Base-by-base conservation (phyloP, 2,888 invertebrate species). In the Cheilosia vernalis region DNA sequence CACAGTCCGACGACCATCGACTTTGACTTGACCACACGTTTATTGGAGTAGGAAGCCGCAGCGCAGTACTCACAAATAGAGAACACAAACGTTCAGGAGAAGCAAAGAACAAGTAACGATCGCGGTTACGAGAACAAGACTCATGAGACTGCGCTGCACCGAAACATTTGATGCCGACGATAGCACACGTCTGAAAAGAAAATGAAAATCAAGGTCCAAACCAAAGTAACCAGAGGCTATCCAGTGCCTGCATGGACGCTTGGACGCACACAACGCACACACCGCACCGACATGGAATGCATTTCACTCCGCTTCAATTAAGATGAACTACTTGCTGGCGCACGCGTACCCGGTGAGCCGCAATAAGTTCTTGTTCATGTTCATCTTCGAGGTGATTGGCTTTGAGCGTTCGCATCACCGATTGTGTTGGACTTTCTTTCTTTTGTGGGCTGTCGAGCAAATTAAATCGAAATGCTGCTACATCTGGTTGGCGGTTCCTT, bases 251-350 rank as follows among this genome's bases (percentile, higher is more conserved):
- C 51, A 44, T 53, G 53, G 15, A 17, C 19, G 30, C n/a, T n/a
- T n/a, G n/a, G n/a, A n/a, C n/a, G n/a, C n/a, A n/a, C 53, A 58
- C 40, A 60, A 53, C 19, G 7, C 44, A 13, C 61, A 53, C 44
- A 24, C 44, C 40, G 56, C 76, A 56, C 13, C 21, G 44, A 63
- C 63, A 37, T 33, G 42, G 19, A 78, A 58, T 61, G 63, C 69
- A 78, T 69, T 78, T 69, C 63, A 67, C 60, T 77, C 40, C 60
- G 67, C 61, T 69, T 69, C 61, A 69, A 49, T 67, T 78, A 61
- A 78, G 60, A 77, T 69, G 77, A 61, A 69, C 69, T 78, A 78
- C 77, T 78, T 78, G 69, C 55, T 47, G 69, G 69, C 61, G 60
- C 69, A 63, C 47, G 55, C 61, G 51, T 61, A 61, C 19, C 44